Percentiles rank a stretch among this genome's conserved stretches.
Conservation (phyloP, 2,113 vertebrate species). For the Rhegmatorhina hoffmannsi region DNA sequence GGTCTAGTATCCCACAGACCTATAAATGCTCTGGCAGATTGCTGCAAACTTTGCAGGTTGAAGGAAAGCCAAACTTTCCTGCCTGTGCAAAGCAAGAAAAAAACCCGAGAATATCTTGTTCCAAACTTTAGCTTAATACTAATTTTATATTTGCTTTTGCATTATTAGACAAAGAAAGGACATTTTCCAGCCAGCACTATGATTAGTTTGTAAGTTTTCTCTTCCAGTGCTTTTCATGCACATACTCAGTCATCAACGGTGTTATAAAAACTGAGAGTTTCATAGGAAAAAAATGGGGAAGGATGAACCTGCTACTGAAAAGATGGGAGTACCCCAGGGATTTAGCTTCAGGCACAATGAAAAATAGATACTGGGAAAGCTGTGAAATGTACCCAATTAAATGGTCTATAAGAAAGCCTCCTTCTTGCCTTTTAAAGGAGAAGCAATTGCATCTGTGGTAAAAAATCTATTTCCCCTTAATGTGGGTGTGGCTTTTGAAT, state of each 20-base stretch:
- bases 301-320: neutral
- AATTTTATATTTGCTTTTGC: neutral
- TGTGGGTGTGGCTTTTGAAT: neutral
- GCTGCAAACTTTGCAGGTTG: neutral
- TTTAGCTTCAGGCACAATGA: neutral
- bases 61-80: neutral
- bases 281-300: neutral
- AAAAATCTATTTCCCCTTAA: neutral
- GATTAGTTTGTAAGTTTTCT: neutral
- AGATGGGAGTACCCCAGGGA: neutral
- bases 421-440: neutral
- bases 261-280: neutral
- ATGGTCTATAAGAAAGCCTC: neutral
- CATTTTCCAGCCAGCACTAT: neutral
- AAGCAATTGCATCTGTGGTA: neutral
- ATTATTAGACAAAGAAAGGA: neutral
- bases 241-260: neutral
- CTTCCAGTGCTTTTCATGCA: neutral
- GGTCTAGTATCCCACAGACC: neutral
- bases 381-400: neutral
- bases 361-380: neutral
- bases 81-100: neutral
- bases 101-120: accelerated
- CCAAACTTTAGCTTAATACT: neutral
- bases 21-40: neutral